Base-by-base conservation (phyloP, 2,113 vertebrate genomes). In the Dicentrarchus labrax region DNA sequence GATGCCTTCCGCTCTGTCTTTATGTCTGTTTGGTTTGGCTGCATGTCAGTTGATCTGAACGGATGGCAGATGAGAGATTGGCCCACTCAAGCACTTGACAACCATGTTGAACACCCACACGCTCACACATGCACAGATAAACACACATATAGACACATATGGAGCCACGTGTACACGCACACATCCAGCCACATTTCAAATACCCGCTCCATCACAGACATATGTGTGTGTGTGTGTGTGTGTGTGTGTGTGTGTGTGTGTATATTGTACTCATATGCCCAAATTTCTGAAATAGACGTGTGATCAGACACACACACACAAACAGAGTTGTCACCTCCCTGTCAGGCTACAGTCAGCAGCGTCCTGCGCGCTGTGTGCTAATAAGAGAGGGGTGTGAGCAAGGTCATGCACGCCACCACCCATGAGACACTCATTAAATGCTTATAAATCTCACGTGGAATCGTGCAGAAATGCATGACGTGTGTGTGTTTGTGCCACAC, bases 1-100 rank as follows among this genome's bases (percentile, higher is more conserved):
- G 93, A 95, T 95, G 88, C 75, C 76, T 83, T 82, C 86, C 84
- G 56, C 83, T 91, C 91, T 24, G 92, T 92, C 93, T 92, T 88
- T 51, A 87, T 88, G 91, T 90, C 82, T 41, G 83, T 86, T 86
- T 65, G 87, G 13, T 88, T 88, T 81, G 88, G 69, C 88, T 57
- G 73, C 61, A 10, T 68, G 88, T 92, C 90, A 86, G 68, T 72
- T 88, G 74, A 67, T 86, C 76, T 60, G 72, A 74, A 78, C 19
- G 74, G 67, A 86, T 74, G 89, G 86, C 88, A 87, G 81, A 83
- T 91, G 92, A 93, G 90, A 86, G 90, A 93, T 91, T 80, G 90
- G 90, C 43, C 54, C 2, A 60, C 84, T 88, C 88, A 51, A 70
- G 75, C 67, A 62, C 79, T 92, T 92, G 91, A 93, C 91, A 94